These are phyloP conservation scores for Mustela lutreola DNA, from an alignment of 2,113 vertebrate genomes.

Conservation along the genomic window DNA sequence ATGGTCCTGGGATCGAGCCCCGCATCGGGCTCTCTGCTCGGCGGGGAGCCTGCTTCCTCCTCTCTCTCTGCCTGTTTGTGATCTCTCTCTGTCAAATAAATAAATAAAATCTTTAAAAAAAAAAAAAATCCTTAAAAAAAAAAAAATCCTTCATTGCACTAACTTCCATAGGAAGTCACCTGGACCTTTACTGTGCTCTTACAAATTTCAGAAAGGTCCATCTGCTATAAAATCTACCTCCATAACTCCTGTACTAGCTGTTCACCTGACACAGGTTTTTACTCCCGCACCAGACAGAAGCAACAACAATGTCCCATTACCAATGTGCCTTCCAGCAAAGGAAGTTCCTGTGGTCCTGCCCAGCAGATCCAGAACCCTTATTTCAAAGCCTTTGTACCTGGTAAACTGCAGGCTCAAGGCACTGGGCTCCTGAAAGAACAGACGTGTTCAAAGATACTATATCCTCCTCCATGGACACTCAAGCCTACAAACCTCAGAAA, in stretches of 20 bases:
- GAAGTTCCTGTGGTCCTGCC: not conserved
- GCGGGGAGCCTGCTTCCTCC: too few relatives aligned
- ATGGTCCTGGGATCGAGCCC: too few relatives aligned
- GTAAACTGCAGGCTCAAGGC: not conserved
- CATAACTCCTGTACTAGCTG: not conserved
- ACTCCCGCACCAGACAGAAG: not conserved
- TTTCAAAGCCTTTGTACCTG: not conserved
- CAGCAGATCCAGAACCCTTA: not conserved
- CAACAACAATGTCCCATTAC: not conserved
- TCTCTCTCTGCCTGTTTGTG: too few relatives aligned
- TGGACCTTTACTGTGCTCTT: not conserved
- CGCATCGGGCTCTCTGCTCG: too few relatives aligned
- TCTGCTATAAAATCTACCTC: conserved; percentile 23
- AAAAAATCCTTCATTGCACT: not conserved
- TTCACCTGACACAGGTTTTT: not conserved
- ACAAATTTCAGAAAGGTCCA: conserved; percentile 22
- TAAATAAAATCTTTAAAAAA: too few relatives aligned
- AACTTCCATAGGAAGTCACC: conserved; percentile 1
- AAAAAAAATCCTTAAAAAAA: not conserved
- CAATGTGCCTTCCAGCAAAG: not conserved
- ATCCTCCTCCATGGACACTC: not conserved
- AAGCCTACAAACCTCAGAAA: not conserved
- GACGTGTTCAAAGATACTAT: not conserved
- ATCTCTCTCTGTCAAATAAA: too few relatives aligned
- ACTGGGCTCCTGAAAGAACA: conserved; percentile 6